These are phyloP conservation scores for Echiichthys vipera DNA, from an alignment of 2,797 vertebrate species.

Conservation along the genomic window DNA sequence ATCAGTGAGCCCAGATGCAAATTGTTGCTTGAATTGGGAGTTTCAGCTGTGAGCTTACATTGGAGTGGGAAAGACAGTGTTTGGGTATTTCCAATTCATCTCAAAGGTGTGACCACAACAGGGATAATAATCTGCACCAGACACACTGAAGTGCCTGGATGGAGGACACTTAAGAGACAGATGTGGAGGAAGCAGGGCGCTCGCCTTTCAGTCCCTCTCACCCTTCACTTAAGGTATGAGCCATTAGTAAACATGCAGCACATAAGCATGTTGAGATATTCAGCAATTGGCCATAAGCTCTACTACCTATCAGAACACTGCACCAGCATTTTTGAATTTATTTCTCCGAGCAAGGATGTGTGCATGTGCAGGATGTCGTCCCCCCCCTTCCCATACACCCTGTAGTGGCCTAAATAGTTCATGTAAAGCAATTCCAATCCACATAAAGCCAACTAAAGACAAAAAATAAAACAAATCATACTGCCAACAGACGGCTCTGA, in stretches of 20 bases:
- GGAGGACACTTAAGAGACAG: slow-evolving; percentile 1
- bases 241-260: slow-evolving; percentile 1
- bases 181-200: neutral
- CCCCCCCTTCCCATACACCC: neutral
- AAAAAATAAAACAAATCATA: slow-evolving; percentile 44
- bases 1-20: no score
- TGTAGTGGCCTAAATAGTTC: slow-evolving; percentile 28
- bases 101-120: neutral
- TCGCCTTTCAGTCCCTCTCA: neutral
- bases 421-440: slow-evolving; percentile 33
- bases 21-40: no score
- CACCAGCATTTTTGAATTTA: slow-evolving; percentile 4
- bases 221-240: neutral
- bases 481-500: slow-evolving; percentile 26
- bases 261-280: slow-evolving; percentile 27
- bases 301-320: slow-evolving; percentile 10
- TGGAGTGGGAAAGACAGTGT: slow-evolving; percentile 14
- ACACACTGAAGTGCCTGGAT: slow-evolving; percentile 7
- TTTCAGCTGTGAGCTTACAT: slow-evolving; percentile 36
- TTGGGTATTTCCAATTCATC: slow-evolving; percentile 40
- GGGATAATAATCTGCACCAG: slow-evolving; percentile 25
- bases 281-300: slow-evolving; percentile 25
- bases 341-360: neutral
- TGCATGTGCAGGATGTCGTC: slow-evolving; percentile 15
- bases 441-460: slow-evolving; percentile 18